phyloP scores from a whole-genome alignment of 2,113 vertebrate species.

The Carollia perspicillata region DNA sequence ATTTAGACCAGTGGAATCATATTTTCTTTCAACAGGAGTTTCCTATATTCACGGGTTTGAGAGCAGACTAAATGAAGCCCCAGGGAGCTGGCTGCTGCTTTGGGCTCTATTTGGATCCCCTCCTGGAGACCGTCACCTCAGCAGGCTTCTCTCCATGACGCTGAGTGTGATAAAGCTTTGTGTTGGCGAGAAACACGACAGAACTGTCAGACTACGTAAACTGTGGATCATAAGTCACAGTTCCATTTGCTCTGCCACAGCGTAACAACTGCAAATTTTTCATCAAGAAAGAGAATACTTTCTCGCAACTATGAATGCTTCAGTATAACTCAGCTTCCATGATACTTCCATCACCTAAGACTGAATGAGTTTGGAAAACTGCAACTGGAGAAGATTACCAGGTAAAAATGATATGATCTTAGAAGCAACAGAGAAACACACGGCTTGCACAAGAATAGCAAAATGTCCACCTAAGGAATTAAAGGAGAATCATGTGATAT shows the following conservation, averaged over 20 bases:
- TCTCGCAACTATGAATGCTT: neutral
- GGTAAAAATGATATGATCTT: neutral
- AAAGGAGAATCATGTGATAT: neutral
- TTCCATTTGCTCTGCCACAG: neutral
- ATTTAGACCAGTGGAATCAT: conserved; percentile 64
- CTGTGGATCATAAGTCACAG: conserved; percentile 8
- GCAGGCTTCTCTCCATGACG: neutral
- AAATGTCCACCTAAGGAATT: neutral
- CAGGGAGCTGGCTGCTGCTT: neutral
- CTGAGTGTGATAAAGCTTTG: neutral
- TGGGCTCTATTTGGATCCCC: conserved; percentile 30
- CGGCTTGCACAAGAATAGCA: neutral
- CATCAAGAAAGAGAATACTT: conserved; percentile 39
- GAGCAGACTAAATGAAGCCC: neutral
- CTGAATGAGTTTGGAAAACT: neutral
- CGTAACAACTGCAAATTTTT: conserved; percentile 33
- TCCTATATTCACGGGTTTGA: neutral
- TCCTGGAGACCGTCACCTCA: neutral
- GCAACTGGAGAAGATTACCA: neutral
- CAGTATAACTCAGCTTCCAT: neutral
- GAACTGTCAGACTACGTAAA: neutral
- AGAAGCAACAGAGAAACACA: neutral
- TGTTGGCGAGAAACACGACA: neutral
- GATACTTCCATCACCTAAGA: neutral
- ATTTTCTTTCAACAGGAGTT: conserved; percentile 73